These are phyloP conservation scores for Hassar affinis DNA, from an alignment of 2,113 vertebrate species.

Conservation along the genomic window DNA sequence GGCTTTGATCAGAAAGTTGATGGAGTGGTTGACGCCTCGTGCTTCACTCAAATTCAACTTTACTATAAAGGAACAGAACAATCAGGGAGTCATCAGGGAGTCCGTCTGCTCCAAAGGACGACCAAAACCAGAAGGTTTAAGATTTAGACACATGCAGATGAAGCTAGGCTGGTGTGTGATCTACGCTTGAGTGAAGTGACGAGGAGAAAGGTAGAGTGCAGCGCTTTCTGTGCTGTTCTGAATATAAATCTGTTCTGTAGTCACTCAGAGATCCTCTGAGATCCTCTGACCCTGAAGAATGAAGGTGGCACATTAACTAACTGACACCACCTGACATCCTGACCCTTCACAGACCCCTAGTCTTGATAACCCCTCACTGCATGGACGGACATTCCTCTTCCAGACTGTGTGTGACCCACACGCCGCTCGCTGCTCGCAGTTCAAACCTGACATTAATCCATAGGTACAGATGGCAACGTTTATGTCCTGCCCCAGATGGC, in stretches of 20 bases:
- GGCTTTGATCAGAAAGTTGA: too few species aligned
- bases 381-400: background rate
- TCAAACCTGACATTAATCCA: constrained; percentile 78
- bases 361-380: background rate
- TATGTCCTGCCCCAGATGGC: constrained; percentile 89
- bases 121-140: background rate
- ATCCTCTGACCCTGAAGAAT: background rate
- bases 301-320: too few species aligned
- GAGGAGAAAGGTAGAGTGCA: background rate
- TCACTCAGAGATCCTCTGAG: background rate
- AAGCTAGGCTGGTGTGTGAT: background rate
- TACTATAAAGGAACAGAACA: too few species aligned
- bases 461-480: constrained; percentile 95
- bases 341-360: too few species aligned
- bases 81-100: too few species aligned
- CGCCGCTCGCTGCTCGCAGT: constrained; percentile 44
- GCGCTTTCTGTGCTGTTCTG: background rate
- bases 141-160: background rate
- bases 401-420: constrained; percentile 54
- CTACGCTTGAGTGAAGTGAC: too few species aligned
- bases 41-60: too few species aligned
- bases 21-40: too few species aligned
- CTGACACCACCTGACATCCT: background rate
- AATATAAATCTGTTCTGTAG: background rate
- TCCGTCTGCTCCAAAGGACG: background rate